phyloP scores from a whole-genome alignment of 2,888 invertebrate genomes.

The Minunthozetes semirufus region DNA sequence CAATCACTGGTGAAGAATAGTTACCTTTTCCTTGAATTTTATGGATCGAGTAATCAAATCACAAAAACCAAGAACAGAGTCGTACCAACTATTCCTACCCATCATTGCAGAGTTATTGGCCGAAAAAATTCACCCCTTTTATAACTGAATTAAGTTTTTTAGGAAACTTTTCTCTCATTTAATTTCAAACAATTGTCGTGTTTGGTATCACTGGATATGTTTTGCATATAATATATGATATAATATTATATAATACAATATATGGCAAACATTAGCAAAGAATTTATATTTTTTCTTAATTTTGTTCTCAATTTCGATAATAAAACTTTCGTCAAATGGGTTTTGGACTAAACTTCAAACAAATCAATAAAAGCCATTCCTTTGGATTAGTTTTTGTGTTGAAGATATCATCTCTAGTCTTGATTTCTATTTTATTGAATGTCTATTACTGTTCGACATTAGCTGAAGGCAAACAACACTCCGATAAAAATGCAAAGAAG shows the following conservation, averaged over 20 bases:
- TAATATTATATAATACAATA: background rate
- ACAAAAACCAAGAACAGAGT: background rate
- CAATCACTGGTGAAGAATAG: background rate
- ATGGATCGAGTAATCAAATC: background rate
- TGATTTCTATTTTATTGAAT: background rate
- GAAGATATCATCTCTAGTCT: background rate
- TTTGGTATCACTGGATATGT: background rate
- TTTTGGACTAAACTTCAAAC: background rate
- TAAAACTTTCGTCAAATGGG: background rate
- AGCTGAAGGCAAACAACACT: background rate
- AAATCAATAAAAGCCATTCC: background rate
- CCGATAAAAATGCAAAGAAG: constrained; percentile 2
- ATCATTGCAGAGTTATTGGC: background rate
- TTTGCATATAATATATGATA: background rate
- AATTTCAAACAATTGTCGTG: background rate
- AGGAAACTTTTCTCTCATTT: background rate
- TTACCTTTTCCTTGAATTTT: background rate
- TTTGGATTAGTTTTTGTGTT: background rate
- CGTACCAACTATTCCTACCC: background rate
- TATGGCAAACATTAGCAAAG: background rate
- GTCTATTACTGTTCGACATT: background rate
- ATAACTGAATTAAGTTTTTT: background rate
- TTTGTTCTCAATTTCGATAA: background rate
- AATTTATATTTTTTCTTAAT: background rate
- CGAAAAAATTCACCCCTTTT: too few relatives aligned